Percentiles rank a stretch among this genome's conserved stretches.
These are phyloP conservation scores for Chelonus insularis DNA, from an alignment of 1,140 invertebrate genomes.

Conservation along the genomic window DNA sequence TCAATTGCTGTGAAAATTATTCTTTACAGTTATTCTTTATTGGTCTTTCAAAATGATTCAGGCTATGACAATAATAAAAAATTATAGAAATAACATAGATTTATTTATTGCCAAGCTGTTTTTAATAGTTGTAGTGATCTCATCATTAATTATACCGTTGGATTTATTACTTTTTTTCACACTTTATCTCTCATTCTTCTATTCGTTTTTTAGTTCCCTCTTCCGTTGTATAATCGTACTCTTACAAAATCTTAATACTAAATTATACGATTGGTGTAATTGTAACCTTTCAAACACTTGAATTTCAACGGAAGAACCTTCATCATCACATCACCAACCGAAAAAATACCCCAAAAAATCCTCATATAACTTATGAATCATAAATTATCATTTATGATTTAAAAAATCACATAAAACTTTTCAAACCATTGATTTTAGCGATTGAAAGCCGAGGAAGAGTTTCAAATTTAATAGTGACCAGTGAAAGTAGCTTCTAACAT, in stretches of 20 bases:
- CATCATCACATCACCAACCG: background rate
- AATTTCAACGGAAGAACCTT: background rate
- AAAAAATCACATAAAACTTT: no score
- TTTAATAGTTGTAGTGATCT: background rate
- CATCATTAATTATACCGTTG: slow-evolving; percentile 14
- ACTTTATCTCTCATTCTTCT: background rate
- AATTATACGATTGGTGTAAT: slow-evolving; percentile 27
- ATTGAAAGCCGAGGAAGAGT: no score
- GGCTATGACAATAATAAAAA: no score
- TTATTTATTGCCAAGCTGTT: background rate
- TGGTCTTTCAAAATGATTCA: no score
- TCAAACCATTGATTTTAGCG: no score
- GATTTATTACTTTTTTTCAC: background rate
- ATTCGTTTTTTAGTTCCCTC: background rate
- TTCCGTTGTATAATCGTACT: background rate
- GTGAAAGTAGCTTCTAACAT: no score
- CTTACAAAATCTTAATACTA: slow-evolving; percentile 19
- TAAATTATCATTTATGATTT: no score
- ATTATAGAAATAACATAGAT: background rate
- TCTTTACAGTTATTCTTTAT: background rate
- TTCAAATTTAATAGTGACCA: no score
- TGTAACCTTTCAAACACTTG: slow-evolving; percentile 24
- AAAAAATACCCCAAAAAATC: background rate
- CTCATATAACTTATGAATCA: no score
- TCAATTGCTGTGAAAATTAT: background rate